Conservation (phyloP, 2,113 vertebrate genomes). For the Sciurus niger region DNA sequence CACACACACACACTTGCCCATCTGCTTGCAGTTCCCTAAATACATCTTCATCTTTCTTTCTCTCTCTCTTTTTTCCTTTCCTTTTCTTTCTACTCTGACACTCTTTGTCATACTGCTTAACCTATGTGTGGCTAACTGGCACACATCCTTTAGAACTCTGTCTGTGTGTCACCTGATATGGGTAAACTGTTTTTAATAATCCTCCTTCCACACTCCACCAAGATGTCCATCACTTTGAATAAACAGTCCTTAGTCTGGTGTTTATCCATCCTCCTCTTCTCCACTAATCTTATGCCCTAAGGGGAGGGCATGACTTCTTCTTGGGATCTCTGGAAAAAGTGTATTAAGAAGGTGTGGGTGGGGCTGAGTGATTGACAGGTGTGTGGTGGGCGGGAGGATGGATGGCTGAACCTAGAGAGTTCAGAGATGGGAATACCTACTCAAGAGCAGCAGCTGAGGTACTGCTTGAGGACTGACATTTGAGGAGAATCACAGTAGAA, state of each 20-base stretch:
- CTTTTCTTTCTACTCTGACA: neutral
- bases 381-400: too few species aligned
- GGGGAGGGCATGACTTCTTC: neutral
- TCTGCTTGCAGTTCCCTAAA: neutral
- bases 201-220: neutral
- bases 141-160: neutral
- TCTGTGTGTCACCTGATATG: neutral
- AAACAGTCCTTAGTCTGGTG: neutral
- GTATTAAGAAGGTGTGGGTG: neutral
- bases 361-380: neutral
- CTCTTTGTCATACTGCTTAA: neutral
- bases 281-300: neutral
- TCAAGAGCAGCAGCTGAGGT: neutral
- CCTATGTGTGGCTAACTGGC: neutral
- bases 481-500: slow-evolving; percentile 16
- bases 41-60: neutral
- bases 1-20: neutral
- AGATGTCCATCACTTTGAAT: neutral
- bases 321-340: neutral
- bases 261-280: neutral
- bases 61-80: neutral
- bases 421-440: neutral
- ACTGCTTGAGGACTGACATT: neutral
- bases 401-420: neutral
- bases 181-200: neutral